A percentile compares a stretch with the other conserved stretches of the same genome.
These are phyloP conservation scores for Pomatorhinus ruficollis DNA, from an alignment of 2,113 vertebrate species.

Conservation along the genomic window DNA sequence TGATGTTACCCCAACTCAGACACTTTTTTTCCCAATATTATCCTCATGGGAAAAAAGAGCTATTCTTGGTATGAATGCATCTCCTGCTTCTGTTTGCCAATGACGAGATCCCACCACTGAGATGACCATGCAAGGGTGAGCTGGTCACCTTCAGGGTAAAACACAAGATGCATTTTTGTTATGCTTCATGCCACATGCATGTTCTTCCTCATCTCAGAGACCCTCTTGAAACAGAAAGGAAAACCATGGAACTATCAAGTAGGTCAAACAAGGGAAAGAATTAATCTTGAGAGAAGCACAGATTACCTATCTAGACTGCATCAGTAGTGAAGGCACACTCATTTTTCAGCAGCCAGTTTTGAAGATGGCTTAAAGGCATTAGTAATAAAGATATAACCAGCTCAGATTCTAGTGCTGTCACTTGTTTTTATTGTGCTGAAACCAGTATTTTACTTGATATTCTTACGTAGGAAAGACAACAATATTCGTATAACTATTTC, in stretches of 20 bases:
- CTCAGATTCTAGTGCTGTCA: background rate
- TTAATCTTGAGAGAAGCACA: background rate
- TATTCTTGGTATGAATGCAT: background rate
- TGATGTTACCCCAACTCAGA: background rate
- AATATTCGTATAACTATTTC: background rate
- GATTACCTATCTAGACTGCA: background rate
- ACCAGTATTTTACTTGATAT: background rate
- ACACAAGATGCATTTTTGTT: background rate
- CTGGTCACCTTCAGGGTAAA: background rate
- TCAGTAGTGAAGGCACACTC: background rate
- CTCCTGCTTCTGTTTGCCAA: background rate
- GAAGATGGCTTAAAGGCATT: background rate
- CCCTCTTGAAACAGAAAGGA: background rate
- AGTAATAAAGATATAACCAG: background rate
- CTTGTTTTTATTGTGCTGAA: background rate
- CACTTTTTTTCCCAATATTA: background rate
- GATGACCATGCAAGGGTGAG: background rate
- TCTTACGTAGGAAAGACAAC: background rate
- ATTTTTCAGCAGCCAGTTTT: background rate
- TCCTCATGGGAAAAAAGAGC: background rate
- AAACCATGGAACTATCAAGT: background rate
- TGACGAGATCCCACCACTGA: background rate
- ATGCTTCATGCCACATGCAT: background rate
- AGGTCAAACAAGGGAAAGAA: background rate
- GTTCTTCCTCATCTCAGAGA: background rate